A percentile compares a stretch with the other conserved stretches of the same genome.
These are phyloP conservation scores for Apeltes quadracus DNA, from an alignment of 2,113 vertebrate genomes.

Conservation along the genomic window DNA sequence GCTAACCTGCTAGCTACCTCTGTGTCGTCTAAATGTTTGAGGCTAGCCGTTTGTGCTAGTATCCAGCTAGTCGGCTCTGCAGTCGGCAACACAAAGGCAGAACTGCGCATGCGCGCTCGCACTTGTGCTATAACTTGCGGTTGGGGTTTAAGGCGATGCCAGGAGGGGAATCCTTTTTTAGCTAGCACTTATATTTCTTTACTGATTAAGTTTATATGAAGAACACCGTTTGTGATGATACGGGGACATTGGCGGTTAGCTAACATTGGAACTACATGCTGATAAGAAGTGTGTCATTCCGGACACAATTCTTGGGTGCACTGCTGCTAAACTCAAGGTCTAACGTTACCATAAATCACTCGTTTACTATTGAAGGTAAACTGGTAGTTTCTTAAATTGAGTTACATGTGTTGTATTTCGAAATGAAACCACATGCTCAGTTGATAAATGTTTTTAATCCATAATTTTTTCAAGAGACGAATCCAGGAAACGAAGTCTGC, in stretches of 20 bases:
- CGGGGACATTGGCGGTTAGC: not conserved
- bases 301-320: conserved; percentile 43
- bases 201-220: not conserved
- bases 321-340: conserved; percentile 15
- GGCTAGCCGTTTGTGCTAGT: conserved; percentile 46
- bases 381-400: not conserved
- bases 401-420: not conserved
- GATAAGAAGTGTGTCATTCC: not conserved
- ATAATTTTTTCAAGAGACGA: not conserved
- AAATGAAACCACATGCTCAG: no score
- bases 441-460: not conserved
- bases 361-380: not conserved
- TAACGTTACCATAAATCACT: not conserved
- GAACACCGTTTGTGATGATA: not conserved
- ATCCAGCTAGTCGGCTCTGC: conserved; percentile 44
- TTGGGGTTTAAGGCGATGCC: not conserved
- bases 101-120: conserved; percentile 59
- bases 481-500: not conserved
- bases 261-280: conserved; percentile 25
- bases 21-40: conserved; percentile 69
- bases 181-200: not conserved
- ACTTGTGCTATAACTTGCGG: not conserved
- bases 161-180: rapidly evolving
- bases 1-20: conserved; percentile 70
- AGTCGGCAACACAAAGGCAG: conserved; percentile 57